These are phyloP conservation scores for Andrena trimmerana DNA, from an alignment of 2,888 invertebrate species.

Conservation along the genomic window DNA sequence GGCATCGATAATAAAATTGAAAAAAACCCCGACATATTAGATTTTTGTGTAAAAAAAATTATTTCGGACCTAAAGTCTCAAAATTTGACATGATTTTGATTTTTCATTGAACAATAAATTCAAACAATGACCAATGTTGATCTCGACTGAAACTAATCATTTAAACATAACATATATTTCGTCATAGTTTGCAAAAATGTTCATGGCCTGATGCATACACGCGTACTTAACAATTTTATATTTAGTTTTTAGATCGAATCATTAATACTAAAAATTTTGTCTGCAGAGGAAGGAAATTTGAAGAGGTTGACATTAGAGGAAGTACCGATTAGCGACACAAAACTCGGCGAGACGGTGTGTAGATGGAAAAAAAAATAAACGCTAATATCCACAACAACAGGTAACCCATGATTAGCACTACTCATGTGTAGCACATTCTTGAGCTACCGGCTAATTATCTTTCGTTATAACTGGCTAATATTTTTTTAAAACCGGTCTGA, in stretches of 20 bases:
- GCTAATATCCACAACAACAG: conserved; percentile 44
- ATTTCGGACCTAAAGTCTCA: no score
- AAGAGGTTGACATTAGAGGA: background rate
- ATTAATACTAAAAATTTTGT: background rate
- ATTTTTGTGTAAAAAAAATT: no score
- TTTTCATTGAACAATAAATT: no score
- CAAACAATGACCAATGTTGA: no score
- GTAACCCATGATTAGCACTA: conserved; percentile 49
- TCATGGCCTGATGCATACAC: no score
- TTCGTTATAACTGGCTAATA: conserved; percentile 53
- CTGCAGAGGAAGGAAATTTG: background rate
- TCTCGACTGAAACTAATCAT: no score
- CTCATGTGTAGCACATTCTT: conserved; percentile 47
- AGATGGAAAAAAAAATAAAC: background rate
- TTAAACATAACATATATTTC: no score
- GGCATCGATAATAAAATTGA: no score
- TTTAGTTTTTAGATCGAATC: background rate
- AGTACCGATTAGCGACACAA: background rate
- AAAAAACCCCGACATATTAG: no score
- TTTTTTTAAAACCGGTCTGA: conserved; percentile 58
- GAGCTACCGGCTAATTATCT: conserved; percentile 59
- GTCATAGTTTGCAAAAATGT: no score
- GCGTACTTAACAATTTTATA: background rate
- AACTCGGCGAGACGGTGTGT: background rate
- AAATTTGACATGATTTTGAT: no score